Conservation (phyloP, 1,140 invertebrate genomes). For the Halyomorpha halys region DNA sequence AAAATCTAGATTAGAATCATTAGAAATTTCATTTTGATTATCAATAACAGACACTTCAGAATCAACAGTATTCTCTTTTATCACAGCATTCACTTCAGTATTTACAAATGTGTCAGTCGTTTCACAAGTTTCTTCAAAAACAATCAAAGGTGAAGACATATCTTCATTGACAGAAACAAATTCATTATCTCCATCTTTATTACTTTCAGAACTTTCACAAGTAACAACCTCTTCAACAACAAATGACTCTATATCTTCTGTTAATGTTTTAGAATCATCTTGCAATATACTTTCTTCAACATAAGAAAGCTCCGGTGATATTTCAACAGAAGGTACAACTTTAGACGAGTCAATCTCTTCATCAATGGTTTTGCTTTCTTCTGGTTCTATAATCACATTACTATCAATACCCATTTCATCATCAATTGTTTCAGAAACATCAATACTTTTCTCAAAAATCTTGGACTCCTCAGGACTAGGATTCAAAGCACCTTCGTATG, state of each 20-base stretch:
- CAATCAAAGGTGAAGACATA: not conserved
- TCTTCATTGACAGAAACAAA: not conserved
- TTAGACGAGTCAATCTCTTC: not conserved
- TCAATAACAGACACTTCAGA: slow-evolving; percentile 1
- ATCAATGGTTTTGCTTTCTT: not conserved
- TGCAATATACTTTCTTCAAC: not conserved
- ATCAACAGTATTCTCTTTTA: slow-evolving; percentile 5
- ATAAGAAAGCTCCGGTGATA: not conserved
- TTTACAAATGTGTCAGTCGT: not conserved
- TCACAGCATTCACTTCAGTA: not conserved
- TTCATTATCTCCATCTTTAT: not conserved
- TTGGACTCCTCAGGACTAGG: no score
- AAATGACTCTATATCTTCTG: slow-evolving; percentile 1
- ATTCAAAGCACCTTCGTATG: not conserved
- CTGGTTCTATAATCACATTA: slow-evolving; percentile 1
- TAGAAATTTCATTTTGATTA: slow-evolving; percentile 8
- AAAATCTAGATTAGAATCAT: not conserved
- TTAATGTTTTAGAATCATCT: slow-evolving; percentile 3
- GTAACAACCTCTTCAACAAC: slow-evolving; percentile 11
- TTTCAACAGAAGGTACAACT: not conserved
- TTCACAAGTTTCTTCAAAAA: slow-evolving; percentile 5
- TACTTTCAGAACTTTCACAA: not conserved
- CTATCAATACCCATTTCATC: not conserved
- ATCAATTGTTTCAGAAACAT: not conserved
- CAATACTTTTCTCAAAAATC: not conserved